Evolutionary conservation across 2,888 invertebrate species (phyloP), one percentile per base, ranked within the genome.

Genomic region (Gibbula magus): DNA sequence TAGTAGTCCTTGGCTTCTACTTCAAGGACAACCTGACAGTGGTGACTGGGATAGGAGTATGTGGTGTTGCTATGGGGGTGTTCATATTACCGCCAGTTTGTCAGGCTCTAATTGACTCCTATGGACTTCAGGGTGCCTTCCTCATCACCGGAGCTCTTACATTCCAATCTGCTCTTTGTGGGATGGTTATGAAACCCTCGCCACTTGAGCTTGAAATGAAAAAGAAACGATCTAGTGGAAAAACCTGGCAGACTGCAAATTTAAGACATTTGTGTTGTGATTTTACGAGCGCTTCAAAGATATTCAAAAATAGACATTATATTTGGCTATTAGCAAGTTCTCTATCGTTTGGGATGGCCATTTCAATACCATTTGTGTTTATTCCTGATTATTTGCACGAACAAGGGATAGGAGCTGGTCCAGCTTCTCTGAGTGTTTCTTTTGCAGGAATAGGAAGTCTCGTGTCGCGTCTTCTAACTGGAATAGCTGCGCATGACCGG

Each of bases 1-100:
- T 73, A 0, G 22, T 73, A 5, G 22, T 73, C 25, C 73, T 78
- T 20, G 78, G 54, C 53, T 78, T 35, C 73, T 78, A 78, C n/a
- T 78, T 78, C 73, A 52, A 39, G 1, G 54, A 73, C 0, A 52
- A 54, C 1, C 45, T 45, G 45, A 10, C 45, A 45, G 45, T 73
- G 18, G 73, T 45, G 39, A 39, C 73, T 39, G 73, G 39, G 18
- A 35, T 73, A 5, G 73, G 39, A n/a, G n/a, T 73, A 13, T 10
- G 32, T 10, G 73, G 73, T 4, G n/a, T 5, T 35, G 73, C 32
- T 0, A 35, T 73, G 73, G 73, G 73, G 8, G 20, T 35, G 7
- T 73, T 73, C 20, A 16, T 45, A 10, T 20, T 35, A 5, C 39
- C 39, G 2, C 73, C 73, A 4, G 10, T 73, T 29, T 45, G 35